These are phyloP conservation scores for Drosophila meridiana DNA, from an alignment of 2,888 invertebrate genomes.

Conservation along the genomic window DNA sequence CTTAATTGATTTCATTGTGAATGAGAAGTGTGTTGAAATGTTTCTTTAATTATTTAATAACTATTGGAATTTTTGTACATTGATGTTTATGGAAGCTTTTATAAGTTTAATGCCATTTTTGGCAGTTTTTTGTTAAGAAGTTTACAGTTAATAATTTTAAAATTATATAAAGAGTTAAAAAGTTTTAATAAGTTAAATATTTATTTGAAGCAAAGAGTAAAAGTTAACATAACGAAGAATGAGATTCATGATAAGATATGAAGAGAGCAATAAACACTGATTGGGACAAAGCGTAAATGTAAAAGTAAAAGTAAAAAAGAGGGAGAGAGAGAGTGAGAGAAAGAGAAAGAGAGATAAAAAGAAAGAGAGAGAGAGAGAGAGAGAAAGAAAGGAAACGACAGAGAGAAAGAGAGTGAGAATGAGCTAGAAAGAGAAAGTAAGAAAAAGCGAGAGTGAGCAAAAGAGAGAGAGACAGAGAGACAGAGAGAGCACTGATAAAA, in stretches of 20 bases:
- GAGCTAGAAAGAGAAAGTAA: background rate
- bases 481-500: background rate
- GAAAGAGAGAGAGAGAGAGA: background rate
- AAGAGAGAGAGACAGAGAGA: background rate
- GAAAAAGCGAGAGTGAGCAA: background rate
- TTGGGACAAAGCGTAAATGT: background rate
- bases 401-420: background rate
- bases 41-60: constrained; percentile 7
- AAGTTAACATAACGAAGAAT: background rate
- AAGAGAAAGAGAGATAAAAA: background rate
- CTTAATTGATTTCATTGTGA: constrained; percentile 8
- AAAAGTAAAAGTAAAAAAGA: background rate
- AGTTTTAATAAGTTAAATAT: background rate
- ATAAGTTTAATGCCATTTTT: background rate
- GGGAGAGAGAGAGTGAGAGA: background rate
- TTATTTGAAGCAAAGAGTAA: background rate
- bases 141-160: background rate
- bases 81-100: background rate
- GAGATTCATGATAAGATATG: background rate
- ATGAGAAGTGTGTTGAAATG: constrained; percentile 5
- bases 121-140: background rate
- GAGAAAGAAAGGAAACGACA: background rate
- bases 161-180: background rate
- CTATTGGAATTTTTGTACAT: background rate
- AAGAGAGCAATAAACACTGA: too few relatives aligned